These are phyloP conservation scores for Squalus acanthias DNA, from an alignment of 2,797 vertebrate species.

Conservation along the genomic window DNA sequence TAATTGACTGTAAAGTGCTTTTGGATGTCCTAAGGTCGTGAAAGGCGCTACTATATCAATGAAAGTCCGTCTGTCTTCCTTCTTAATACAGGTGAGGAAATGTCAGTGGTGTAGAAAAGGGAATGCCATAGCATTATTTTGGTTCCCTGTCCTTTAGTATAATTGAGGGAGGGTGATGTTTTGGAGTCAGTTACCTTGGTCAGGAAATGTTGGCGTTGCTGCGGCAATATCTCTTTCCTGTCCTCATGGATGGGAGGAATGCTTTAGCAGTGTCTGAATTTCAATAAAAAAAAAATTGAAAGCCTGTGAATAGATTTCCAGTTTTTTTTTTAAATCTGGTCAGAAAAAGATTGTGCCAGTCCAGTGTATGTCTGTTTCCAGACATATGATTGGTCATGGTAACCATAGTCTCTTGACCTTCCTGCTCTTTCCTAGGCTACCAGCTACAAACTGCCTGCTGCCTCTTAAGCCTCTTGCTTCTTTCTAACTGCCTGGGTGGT, in stretches of 20 bases:
- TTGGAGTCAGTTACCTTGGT: too few species aligned
- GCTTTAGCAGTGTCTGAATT: not conserved
- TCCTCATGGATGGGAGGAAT: not conserved
- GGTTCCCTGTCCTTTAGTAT: not conserved
- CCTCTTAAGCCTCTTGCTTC: not conserved
- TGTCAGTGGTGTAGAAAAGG: not conserved
- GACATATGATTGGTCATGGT: not conserved
- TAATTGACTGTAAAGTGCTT: not conserved
- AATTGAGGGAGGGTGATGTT: not conserved
- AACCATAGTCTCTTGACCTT: too few species aligned
- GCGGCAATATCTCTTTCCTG: not conserved
- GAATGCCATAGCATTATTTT: not conserved
- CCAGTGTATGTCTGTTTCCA: not conserved
- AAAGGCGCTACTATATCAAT: not conserved
- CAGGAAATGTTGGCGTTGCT: not conserved
- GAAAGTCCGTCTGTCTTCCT: not conserved
- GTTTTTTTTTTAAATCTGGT: not conserved
- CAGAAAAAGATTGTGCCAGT: not conserved
- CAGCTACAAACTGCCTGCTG: not conserved
- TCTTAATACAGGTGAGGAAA: not conserved
- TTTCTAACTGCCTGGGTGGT: not conserved
- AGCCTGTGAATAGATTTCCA: not conserved
- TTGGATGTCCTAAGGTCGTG: not conserved
- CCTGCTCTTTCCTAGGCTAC: too few species aligned
- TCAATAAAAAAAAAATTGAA: not conserved